Base-by-base conservation (phyloP, 2,113 vertebrate species). In the Cinclus mexicanus region DNA sequence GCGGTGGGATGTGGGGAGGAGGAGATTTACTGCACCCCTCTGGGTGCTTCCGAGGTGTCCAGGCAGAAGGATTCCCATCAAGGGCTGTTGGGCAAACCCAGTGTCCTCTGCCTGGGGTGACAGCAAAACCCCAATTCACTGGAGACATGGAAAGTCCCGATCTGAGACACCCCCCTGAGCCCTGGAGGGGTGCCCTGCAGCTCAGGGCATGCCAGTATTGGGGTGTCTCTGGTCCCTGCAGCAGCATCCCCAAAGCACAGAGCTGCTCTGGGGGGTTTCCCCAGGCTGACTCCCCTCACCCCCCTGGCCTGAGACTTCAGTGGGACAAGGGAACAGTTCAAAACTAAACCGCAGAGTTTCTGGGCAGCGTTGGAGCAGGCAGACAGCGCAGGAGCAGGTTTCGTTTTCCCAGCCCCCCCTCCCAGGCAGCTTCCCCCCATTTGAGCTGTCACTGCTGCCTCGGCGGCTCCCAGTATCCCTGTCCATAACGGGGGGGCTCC, bases 401-500 rank as follows among this genome's bases (percentile, higher is more conserved):
- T 65, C 6, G 8, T 18, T 21, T 33, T 3, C 39, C 47, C 42
- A 49, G 72, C 46, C 29, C 21, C 35, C 25, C 14, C 49, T 31
- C 22, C 59, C 63, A 2, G 49, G 23, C 75, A 53, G 31, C 63
- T 31, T 47, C 47, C 22, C 14, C 14, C 23, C 41, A 44, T 69
- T 11, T 16, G 41, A 55, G 57, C 63, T 29, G 47, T 50, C 91
- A 22, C 74, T 5, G 60, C 57, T 21, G 12, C 65, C 63, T 44
- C 37, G 7, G 41, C 4, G 26, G 53, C 47, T 22, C 2, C 41
- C 10, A 23, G 64, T 59, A 53, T 11, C 37, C 77, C 55, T 42
- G 47, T 6, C 47, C 10, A 0, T 42, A 52, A 8, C 21, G 2
- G 8, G 10, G 35, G 37, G 25, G 14, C 19, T 59, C 14, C 9